Conservation (phyloP, 2,113 vertebrate genomes). For the Calcarius ornatus region DNA sequence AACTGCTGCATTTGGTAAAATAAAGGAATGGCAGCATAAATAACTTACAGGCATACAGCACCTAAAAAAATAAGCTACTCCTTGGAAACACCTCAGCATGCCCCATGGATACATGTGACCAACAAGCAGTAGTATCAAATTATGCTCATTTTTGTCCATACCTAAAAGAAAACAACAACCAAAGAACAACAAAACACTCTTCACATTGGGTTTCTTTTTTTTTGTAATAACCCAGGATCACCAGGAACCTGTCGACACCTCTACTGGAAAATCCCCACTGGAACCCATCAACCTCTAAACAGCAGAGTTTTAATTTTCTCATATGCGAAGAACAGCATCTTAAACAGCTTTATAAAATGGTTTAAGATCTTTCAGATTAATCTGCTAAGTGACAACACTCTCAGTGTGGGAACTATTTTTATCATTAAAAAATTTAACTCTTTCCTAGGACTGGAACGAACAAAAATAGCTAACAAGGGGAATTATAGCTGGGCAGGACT, state of each 20-base stretch:
- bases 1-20: neutral
- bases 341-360: neutral
- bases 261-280: neutral
- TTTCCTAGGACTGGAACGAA: neutral
- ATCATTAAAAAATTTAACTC: neutral
- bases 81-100: neutral
- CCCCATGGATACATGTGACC: neutral
- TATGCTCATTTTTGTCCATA: neutral
- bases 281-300: neutral
- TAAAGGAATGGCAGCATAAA: neutral
- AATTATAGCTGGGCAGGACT: neutral
- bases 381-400: neutral
- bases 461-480: neutral
- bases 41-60: neutral
- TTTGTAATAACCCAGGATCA: neutral
- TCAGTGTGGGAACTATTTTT: neutral
- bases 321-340: neutral
- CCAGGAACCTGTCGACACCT: neutral
- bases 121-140: neutral
- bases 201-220: neutral
- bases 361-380: neutral
- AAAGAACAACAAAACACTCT: neutral
- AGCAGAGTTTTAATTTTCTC: neutral
- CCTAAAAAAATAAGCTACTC: neutral
- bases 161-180: neutral